phyloP scores from a whole-genome alignment of 2,113 vertebrate species.

The Nansenia antarctica region DNA sequence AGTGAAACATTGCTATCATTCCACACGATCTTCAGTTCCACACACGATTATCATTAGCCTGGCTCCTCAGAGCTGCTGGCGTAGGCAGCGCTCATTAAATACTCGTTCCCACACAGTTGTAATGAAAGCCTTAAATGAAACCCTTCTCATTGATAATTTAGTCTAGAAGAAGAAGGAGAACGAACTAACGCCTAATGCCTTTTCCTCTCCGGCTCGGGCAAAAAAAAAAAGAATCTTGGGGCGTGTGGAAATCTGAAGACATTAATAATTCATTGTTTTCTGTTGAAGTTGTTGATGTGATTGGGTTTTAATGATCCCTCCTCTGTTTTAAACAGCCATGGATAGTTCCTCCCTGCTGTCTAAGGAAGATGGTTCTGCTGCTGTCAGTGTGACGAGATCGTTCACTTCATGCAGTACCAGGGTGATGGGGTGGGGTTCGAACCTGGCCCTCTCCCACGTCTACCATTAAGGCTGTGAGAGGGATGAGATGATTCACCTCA shows the following conservation, averaged over 20 bases:
- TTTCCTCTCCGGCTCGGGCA: neutral
- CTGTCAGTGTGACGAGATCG: too few species aligned
- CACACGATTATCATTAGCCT: neutral
- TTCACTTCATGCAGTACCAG: too few species aligned
- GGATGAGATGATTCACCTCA: too few species aligned
- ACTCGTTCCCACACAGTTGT: slow-evolving; percentile 15
- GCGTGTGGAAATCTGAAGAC: neutral
- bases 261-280: slow-evolving; percentile 22
- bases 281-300: slow-evolving; percentile 9
- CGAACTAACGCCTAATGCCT: too few species aligned
- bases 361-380: too few species aligned
- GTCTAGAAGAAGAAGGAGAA: too few species aligned
- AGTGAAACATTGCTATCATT: slow-evolving; percentile 2
- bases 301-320: slow-evolving; percentile 18
- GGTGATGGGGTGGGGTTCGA: too few species aligned
- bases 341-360: slow-evolving; percentile 9
- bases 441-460: too few species aligned
- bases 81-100: slow-evolving; percentile 19
- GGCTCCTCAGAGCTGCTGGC: slow-evolving; percentile 9
- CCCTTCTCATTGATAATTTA: slow-evolving; percentile 24
- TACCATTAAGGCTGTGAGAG: too few species aligned
- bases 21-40: neutral
- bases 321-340: slow-evolving; percentile 1
- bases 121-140: slow-evolving; percentile 24
- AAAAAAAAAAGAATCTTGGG: too few species aligned